Percentiles rank a stretch among this genome's conserved stretches.
Evolutionary conservation across 2,888 invertebrate species (phyloP).

Genomic region (Ophion costatus): DNA sequence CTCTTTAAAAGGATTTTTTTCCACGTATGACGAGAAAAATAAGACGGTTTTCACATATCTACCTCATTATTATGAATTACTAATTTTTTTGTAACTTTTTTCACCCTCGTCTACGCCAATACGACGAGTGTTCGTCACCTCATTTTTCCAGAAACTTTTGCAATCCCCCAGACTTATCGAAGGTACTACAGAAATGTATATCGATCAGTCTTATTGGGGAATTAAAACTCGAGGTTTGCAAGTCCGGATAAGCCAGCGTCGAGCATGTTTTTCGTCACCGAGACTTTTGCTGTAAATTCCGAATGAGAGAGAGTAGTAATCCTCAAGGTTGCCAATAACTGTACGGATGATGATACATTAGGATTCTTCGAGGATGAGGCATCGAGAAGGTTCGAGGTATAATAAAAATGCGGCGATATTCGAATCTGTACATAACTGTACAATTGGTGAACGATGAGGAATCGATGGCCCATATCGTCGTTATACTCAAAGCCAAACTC

Average conservation of each 20-base stretch:
- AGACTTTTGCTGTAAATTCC: not conserved
- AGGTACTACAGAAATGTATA: not conserved
- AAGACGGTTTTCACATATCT: not conserved
- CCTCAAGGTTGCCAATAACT: not conserved
- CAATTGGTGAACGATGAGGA: conserved; percentile 30
- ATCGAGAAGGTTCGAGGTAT: not conserved
- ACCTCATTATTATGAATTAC: not conserved
- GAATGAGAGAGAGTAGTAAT: not conserved
- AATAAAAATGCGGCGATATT: not conserved
- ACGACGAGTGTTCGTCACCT: too few species aligned
- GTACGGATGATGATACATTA: not conserved
- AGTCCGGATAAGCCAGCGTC: not conserved
- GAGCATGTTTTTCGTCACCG: not conserved
- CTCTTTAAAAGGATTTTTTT: not conserved
- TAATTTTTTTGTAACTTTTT: too few species aligned
- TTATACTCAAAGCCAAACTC: conserved; percentile 31
- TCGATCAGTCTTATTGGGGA: not conserved
- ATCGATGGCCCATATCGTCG: conserved; percentile 34
- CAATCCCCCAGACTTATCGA: not conserved
- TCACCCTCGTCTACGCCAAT: too few species aligned
- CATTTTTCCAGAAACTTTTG: not conserved
- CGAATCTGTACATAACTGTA: not conserved
- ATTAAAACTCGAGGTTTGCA: not conserved
- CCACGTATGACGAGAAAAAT: not conserved
- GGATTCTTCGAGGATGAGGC: not conserved